Conservation (phyloP, 2,888 invertebrate species). For the Drosophila tanythrix region DNA sequence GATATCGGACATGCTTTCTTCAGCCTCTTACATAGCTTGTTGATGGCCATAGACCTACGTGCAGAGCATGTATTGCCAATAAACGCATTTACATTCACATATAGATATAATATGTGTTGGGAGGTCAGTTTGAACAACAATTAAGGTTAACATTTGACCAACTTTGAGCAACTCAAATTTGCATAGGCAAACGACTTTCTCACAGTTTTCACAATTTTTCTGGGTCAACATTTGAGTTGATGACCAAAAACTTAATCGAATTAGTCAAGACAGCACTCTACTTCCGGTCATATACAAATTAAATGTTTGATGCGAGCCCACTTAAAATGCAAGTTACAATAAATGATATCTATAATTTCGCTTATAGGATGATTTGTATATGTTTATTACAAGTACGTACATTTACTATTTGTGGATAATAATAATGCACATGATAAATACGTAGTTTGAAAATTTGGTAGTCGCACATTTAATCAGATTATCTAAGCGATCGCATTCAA, state of each 20-base stretch:
- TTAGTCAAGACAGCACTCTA: neutral
- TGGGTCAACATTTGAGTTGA: slow-evolving; percentile 3
- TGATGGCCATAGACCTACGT: neutral
- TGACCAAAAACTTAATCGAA: neutral
- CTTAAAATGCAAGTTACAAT: neutral
- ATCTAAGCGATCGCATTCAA: slow-evolving; percentile 1
- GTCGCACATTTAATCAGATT: neutral
- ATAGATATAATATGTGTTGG: neutral
- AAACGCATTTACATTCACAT: neutral
- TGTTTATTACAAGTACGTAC: neutral
- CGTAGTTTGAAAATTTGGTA: neutral
- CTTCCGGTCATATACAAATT: neutral
- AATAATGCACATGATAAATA: neutral
- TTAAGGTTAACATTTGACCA: slow-evolving; percentile 27
- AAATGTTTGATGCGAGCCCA: neutral
- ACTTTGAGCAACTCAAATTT: slow-evolving; percentile 1
- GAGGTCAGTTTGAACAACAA: slow-evolving; percentile 4
- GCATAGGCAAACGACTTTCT: slow-evolving; percentile 27
- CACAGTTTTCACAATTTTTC: slow-evolving; percentile 9
- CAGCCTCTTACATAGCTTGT: neutral
- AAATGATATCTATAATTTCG: neutral
- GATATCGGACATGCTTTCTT: neutral
- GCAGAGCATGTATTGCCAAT: neutral
- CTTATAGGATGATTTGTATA: neutral
- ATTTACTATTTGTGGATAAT: neutral